Conservation (phyloP, 2,888 invertebrate species). For the Cyrtodaria siliqua region DNA sequence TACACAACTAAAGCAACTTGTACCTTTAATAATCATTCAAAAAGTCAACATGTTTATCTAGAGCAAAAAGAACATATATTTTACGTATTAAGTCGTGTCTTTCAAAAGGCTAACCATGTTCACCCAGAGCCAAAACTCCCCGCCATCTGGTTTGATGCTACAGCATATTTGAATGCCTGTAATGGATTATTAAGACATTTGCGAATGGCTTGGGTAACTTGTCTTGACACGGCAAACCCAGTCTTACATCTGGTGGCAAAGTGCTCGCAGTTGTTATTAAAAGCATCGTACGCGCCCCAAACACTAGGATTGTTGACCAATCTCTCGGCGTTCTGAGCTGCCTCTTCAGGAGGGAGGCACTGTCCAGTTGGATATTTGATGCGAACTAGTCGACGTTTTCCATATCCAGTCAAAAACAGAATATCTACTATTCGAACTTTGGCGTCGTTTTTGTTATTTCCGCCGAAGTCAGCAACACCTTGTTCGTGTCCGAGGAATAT, state of each 20-base stretch:
- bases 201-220: slow-evolving; percentile 6
- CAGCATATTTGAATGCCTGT: too few species aligned
- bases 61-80: too few species aligned
- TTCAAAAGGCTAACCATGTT: too few species aligned
- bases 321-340: slow-evolving; percentile 19
- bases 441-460: slow-evolving; percentile 7
- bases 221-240: neutral
- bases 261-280: slow-evolving; percentile 26
- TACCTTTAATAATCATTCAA: too few species aligned
- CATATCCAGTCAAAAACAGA: slow-evolving; percentile 16
- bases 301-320: slow-evolving; percentile 6
- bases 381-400: slow-evolving; percentile 23
- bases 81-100: too few species aligned
- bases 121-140: too few species aligned
- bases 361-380: slow-evolving; percentile 17
- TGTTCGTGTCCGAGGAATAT: slow-evolving; percentile 35
- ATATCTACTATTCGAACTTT: slow-evolving; percentile 19
- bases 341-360: slow-evolving; percentile 27
- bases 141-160: too few species aligned
- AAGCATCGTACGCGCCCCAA: slow-evolving; percentile 17
- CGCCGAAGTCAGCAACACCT: slow-evolving; percentile 48
- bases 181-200: too few species aligned
- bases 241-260: slow-evolving; percentile 25
- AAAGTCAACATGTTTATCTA: too few species aligned
- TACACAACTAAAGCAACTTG: too few species aligned